A percentile compares a stretch with the other conserved stretches of the same genome.
These are phyloP conservation scores for Trissolcus japonicus DNA, from an alignment of 2,888 invertebrate genomes.

Conservation along the genomic window DNA sequence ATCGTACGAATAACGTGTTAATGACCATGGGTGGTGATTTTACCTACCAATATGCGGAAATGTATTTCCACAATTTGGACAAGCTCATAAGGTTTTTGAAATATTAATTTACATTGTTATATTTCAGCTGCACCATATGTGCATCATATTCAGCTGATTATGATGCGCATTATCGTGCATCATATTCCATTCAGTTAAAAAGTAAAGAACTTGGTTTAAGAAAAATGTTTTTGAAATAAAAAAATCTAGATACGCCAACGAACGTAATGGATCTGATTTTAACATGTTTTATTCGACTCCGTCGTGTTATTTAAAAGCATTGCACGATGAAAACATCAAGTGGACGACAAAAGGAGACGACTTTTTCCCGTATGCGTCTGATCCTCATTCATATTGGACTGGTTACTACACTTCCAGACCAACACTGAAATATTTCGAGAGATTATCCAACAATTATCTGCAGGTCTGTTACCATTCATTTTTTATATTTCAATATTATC, in stretches of 20 bases:
- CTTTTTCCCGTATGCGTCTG: constrained; percentile 94
- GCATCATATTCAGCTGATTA: no score
- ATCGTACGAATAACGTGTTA: constrained; percentile 85
- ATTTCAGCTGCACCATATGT: neutral
- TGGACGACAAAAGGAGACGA: constrained; percentile 88
- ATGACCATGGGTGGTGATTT: constrained; percentile 96
- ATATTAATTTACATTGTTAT: neutral
- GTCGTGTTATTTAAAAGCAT: constrained; percentile 88
- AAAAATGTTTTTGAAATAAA: no score
- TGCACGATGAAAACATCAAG: constrained; percentile 82
- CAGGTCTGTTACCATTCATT: constrained; percentile 77
- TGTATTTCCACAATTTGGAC: constrained; percentile 90
- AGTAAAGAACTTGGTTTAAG: no score
- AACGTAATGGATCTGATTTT: constrained; percentile 81
- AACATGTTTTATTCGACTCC: constrained; percentile 92
- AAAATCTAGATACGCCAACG: constrained; percentile 81
- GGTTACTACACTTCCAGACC: constrained; percentile 93
- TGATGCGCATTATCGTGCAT: neutral
- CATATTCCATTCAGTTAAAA: neutral
- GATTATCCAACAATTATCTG: constrained; percentile 85
- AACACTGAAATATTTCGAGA: constrained; percentile 86
- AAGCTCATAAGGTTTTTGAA: constrained; percentile 84
- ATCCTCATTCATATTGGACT: constrained; percentile 93
- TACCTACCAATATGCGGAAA: constrained; percentile 87
- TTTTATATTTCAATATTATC: no score